Percentiles rank a stretch among this genome's conserved stretches.
phyloP scores from a whole-genome alignment of 2,113 vertebrate species.

The Puma concolor region DNA sequence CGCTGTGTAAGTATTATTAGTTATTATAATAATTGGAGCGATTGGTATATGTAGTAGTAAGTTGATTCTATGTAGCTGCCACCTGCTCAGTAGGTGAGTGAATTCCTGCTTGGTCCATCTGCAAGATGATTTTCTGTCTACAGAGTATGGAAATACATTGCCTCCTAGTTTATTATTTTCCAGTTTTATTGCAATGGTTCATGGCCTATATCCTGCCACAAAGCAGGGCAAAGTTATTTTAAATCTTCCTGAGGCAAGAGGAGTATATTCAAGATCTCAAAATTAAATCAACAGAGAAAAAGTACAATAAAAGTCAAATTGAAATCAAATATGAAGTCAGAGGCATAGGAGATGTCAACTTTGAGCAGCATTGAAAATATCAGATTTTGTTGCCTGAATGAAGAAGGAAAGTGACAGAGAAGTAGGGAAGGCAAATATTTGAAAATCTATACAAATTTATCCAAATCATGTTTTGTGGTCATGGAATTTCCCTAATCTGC shows the following conservation, averaged over 20 bases:
- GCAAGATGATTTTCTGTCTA: conserved; percentile 1
- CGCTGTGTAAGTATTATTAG: neutral
- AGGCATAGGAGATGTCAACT: neutral
- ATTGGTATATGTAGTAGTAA: neutral
- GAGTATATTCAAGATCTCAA: neutral
- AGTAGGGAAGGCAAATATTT: neutral
- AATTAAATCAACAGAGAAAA: neutral
- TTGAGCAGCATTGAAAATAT: neutral
- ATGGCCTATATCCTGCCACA: neutral
- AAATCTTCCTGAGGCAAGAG: neutral
- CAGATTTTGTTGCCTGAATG: neutral
- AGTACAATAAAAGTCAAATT: neutral
- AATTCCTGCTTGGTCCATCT: neutral
- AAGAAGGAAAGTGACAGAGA: neutral
- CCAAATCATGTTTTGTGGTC: neutral
- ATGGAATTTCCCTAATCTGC: conserved; percentile 41
- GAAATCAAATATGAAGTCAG: neutral
- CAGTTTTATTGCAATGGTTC: neutral
- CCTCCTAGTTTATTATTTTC: neutral
- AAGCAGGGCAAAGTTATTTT: neutral
- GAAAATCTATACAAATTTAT: neutral
- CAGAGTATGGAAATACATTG: neutral
- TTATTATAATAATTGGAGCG: neutral
- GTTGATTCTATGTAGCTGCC: neutral
- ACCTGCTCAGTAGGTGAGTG: neutral